Base-by-base conservation (phyloP, 1,140 invertebrate genomes). In the Drosophila pectinifera region DNA sequence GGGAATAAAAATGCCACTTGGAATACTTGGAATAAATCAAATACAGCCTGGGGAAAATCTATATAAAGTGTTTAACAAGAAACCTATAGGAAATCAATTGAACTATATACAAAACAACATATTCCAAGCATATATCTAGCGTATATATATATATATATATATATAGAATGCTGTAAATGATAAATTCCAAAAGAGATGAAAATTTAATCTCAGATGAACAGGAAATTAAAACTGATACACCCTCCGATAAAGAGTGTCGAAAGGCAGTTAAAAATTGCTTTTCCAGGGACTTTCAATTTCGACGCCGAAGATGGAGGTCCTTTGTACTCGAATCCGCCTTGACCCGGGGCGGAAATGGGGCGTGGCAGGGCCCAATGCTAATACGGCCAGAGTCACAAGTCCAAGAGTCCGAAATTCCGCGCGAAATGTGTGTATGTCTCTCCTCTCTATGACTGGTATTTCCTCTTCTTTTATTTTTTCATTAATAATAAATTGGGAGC, bases 401-500 rank as follows among this genome's bases (percentile, higher is more conserved):
- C 34, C 45, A 55, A 46, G 36, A 26, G 69, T 51, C 49, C 22
- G 43, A 45, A 59, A 43, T 45, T 51, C 42, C 20, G 11, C 20
- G 18, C 20, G 20, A 59, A 51, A 53, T 68, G 41, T 49, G 26
- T 53, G 45, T 51, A 42, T 53, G 43, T 38, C 45, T 36, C 26
- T 5, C 14, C 42, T 20, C 43, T 28, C 61, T 34, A 41, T 43
- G 24, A 18, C 16, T 6, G 13, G 4, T 14, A 14, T 18, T 4
- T 18, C 31, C 31, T 34, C 3, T 16, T 13, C 24, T 62, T 31
- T 48, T 65, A 4, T 22, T 58, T 65, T 70, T 70, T 51, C 65
- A 73, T 73, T 73, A 73, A 73, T 73, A 73, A 61, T 73, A 73
- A 58, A 73, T 73, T 73, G 34, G 55, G 5, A 58, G 69, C 69